A percentile compares a stretch with the other conserved stretches of the same genome.
phyloP scores from a whole-genome alignment of 2,888 invertebrate species.

The Drosophila melanosoma region DNA sequence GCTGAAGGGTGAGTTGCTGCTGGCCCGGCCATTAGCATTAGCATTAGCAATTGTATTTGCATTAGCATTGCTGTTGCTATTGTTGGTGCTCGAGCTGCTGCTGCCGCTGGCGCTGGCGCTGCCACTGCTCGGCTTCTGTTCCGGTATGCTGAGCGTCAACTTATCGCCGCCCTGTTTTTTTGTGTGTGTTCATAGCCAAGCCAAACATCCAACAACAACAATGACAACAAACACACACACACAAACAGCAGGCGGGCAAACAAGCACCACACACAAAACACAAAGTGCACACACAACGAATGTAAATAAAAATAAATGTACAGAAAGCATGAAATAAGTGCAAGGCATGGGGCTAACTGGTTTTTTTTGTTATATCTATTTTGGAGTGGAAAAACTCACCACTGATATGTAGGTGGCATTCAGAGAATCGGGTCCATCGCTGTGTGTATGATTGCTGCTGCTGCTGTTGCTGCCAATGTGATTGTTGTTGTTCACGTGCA shows the following conservation, averaged over 20 bases:
- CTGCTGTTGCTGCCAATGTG: slow-evolving; percentile 26
- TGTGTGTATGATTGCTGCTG: slow-evolving; percentile 68
- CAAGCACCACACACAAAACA: slow-evolving; percentile 57
- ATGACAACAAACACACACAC: slow-evolving; percentile 28
- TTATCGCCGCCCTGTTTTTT: slow-evolving; percentile 88
- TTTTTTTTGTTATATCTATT: slow-evolving; percentile 40
- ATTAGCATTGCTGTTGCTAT: slow-evolving; percentile 21
- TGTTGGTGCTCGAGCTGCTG: slow-evolving; percentile 58
- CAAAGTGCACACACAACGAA: slow-evolving; percentile 68
- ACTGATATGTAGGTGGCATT: slow-evolving; percentile 91
- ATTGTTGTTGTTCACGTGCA: slow-evolving; percentile 61
- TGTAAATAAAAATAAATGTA: slow-evolving; percentile 64
- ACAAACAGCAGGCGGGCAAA: slow-evolving; percentile 60
- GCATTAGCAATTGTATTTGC: slow-evolving; percentile 17
- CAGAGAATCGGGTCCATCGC: slow-evolving; percentile 85
- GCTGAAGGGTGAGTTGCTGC: slow-evolving; percentile 61
- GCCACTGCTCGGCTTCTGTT: slow-evolving; percentile 84
- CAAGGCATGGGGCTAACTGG: slow-evolving; percentile 66
- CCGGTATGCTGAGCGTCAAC: slow-evolving; percentile 88
- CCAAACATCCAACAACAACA: slow-evolving; percentile 35
- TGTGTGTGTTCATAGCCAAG: slow-evolving; percentile 42
- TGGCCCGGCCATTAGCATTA: slow-evolving; percentile 33
- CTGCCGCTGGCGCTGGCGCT: slow-evolving; percentile 57
- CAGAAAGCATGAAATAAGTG: slow-evolving; percentile 72
- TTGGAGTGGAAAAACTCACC: slow-evolving; percentile 86